Conservation (phyloP, 2,888 invertebrate genomes). For the Tetheella fluctuosa region DNA sequence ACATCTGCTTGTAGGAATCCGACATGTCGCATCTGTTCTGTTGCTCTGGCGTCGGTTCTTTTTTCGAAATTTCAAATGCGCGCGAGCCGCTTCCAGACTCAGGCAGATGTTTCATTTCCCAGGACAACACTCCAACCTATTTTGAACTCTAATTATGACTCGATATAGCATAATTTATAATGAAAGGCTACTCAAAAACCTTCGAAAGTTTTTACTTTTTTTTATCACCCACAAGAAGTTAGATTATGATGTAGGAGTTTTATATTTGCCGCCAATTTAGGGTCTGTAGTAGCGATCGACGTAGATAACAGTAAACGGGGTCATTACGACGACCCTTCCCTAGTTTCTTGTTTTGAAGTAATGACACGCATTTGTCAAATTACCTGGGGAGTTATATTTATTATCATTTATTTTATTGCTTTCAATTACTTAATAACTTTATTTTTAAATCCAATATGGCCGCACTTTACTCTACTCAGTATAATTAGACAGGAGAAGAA, state of each 20-base stretch:
- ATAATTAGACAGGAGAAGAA: slow-evolving; percentile 56
- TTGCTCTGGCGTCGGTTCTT: slow-evolving; percentile 67
- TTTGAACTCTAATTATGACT: slow-evolving; percentile 36
- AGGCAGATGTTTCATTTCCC: slow-evolving; percentile 72
- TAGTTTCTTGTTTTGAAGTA: slow-evolving; percentile 63
- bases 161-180: slow-evolving; percentile 28
- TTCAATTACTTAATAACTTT: slow-evolving; percentile 68
- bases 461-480: slow-evolving; percentile 43
- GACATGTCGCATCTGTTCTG: slow-evolving; percentile 83
- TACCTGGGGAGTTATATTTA: slow-evolving; percentile 54
- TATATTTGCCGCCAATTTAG: slow-evolving; percentile 73
- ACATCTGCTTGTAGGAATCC: slow-evolving; percentile 82
- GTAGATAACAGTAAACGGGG: slow-evolving; percentile 75
- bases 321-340: slow-evolving; percentile 72
- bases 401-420: slow-evolving; percentile 66
- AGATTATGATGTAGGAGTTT: slow-evolving; percentile 81
- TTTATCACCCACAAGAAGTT: slow-evolving; percentile 53
- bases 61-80: slow-evolving; percentile 79
- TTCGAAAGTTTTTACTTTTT: slow-evolving; percentile 44
- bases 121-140: slow-evolving; percentile 29
- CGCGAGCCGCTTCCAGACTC: slow-evolving; percentile 68
- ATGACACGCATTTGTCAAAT: slow-evolving; percentile 72
- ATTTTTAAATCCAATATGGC: slow-evolving; percentile 42
- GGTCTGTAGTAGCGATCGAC: slow-evolving; percentile 68
- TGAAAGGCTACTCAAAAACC: slow-evolving; percentile 21